Conservation (phyloP, 2,888 invertebrate species). For the Dorcus hopei region DNA sequence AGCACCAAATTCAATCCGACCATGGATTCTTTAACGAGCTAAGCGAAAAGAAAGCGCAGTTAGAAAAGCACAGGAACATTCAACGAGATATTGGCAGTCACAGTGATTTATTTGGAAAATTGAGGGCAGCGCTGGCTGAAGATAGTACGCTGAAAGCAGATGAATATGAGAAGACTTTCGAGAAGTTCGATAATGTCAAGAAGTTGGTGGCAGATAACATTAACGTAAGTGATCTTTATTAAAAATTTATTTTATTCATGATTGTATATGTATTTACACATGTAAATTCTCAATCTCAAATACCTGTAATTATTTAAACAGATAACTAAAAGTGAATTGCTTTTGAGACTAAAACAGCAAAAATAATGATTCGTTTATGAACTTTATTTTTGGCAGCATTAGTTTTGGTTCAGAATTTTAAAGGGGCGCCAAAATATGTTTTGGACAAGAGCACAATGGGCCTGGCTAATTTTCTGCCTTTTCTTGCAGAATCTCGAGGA, state of each 20-base stretch:
- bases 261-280: too few species aligned
- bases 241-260: neutral
- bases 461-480: neutral
- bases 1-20: slow-evolving; percentile 74
- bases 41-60: slow-evolving; percentile 83
- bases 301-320: too few species aligned
- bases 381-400: too few species aligned
- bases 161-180: slow-evolving; percentile 68
- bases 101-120: slow-evolving; percentile 71
- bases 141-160: slow-evolving; percentile 58
- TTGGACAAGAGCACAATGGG: too few species aligned
- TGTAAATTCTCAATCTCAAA: too few species aligned
- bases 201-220: slow-evolving; percentile 65
- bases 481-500: slow-evolving; percentile 66
- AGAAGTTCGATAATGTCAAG: slow-evolving; percentile 68
- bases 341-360: too few species aligned
- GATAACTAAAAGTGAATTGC: too few species aligned
- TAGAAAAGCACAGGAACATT: slow-evolving; percentile 83
- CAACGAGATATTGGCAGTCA: slow-evolving; percentile 80
- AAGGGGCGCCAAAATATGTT: too few species aligned
- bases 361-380: too few species aligned
- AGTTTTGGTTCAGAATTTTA: too few species aligned
- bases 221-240: slow-evolving; percentile 13
- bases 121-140: slow-evolving; percentile 70
- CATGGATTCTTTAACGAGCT: slow-evolving; percentile 76